A percentile compares a stretch with the other conserved stretches of the same genome.
Evolutionary conservation across 2,113 vertebrate species (phyloP).

Genomic region (Mirounga angustirostris): DNA sequence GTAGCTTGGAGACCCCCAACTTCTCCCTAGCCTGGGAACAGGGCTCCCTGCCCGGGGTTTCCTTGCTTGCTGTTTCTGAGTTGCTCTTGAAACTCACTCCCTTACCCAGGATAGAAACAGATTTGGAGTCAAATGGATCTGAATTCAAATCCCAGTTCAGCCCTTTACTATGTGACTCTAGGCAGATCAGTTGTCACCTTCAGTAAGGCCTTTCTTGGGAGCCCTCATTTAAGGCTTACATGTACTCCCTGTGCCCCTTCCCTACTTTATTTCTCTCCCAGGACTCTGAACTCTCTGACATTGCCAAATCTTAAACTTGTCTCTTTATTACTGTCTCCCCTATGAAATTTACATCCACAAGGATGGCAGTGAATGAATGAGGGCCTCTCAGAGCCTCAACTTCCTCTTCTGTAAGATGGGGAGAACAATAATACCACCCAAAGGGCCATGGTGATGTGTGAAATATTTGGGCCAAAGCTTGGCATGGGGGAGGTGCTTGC

Average conservation of each 20-base stretch:
- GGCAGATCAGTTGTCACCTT: neutral
- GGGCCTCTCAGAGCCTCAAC: neutral
- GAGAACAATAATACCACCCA: too few species aligned
- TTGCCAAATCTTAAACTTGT: neutral
- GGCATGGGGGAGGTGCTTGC: neutral
- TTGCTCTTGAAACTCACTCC: neutral
- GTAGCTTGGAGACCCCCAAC: neutral
- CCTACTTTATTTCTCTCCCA: neutral
- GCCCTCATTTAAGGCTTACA: neutral
- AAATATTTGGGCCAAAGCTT: neutral
- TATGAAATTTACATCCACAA: neutral
- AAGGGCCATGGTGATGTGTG: neutral
- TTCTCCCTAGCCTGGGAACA: neutral
- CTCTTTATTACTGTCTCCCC: neutral
- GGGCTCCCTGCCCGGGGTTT: neutral
- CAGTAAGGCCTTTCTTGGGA: neutral
- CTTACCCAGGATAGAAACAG: neutral
- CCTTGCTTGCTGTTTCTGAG: neutral
- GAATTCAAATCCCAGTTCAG: slow-evolving; percentile 28
- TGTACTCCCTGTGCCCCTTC: neutral
- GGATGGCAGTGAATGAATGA: neutral
- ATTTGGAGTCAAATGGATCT: neutral
- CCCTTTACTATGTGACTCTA: neutral
- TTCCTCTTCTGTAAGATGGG: neutral
- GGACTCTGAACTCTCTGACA: neutral